Percentiles rank a stretch among this genome's conserved stretches.
Conservation (phyloP, 2,888 invertebrate genomes). For the Branchellion lobata region DNA sequence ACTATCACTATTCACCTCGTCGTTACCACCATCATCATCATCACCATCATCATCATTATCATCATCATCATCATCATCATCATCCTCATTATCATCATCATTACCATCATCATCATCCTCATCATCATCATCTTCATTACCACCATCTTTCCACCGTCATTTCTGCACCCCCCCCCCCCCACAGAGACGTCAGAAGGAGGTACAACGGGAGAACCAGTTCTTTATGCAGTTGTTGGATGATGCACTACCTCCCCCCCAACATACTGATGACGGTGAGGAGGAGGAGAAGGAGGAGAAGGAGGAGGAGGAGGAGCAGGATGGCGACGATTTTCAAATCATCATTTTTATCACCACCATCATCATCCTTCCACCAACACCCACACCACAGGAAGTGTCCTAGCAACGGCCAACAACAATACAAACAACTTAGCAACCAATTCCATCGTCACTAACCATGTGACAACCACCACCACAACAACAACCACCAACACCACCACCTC, state of each 20-base stretch:
- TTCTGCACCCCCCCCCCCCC: too few species aligned
- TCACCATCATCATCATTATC: background rate
- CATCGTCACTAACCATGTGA: background rate
- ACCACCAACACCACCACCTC: background rate
- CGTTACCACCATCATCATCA: slow-evolving; percentile 7
- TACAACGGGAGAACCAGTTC: slow-evolving; percentile 91
- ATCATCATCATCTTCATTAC: slow-evolving; percentile 18
- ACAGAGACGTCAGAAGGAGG: slow-evolving; percentile 84
- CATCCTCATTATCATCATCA: slow-evolving; percentile 6
- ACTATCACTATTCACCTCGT: background rate
- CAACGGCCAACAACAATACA: background rate
- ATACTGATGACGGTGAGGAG: slow-evolving; percentile 25
- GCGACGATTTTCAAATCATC: background rate
- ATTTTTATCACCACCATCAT: background rate
- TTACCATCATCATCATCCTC: slow-evolving; percentile 18
- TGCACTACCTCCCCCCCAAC: slow-evolving; percentile 71
- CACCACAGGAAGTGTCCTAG: background rate
- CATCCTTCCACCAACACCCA: background rate
- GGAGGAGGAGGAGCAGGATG: background rate
- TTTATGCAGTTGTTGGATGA: slow-evolving; percentile 87
- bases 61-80: slow-evolving; percentile 3
- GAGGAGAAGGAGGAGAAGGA: background rate
- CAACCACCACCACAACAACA: background rate
- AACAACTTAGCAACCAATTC: background rate
- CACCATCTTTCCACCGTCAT: too few species aligned